phyloP scores from a whole-genome alignment of 2,888 invertebrate species.

The Marronus borbonicus region DNA sequence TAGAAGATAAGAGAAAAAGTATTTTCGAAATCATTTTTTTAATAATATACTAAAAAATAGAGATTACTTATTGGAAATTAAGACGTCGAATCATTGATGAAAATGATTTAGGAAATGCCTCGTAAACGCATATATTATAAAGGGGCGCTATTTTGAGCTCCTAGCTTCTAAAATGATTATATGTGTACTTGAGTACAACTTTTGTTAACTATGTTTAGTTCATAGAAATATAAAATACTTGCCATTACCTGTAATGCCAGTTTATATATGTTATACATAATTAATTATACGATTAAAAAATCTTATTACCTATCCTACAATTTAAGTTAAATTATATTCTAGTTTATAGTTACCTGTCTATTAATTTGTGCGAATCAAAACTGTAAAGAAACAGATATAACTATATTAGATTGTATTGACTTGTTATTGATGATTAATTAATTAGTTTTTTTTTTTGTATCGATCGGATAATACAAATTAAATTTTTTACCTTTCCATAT shows the following conservation, averaged over 20 bases:
- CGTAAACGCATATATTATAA: slow-evolving; percentile 18
- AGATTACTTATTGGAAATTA: slow-evolving; percentile 21
- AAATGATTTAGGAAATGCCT: slow-evolving; percentile 47
- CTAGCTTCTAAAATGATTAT: slow-evolving; percentile 39
- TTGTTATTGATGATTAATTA: slow-evolving; percentile 44
- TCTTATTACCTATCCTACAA: slow-evolving; percentile 35
- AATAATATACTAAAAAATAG: slow-evolving; percentile 21
- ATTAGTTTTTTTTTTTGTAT: slow-evolving; percentile 17
- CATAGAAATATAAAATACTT: slow-evolving; percentile 53
- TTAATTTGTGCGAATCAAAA: slow-evolving; percentile 46
- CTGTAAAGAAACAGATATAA: slow-evolving; percentile 41
- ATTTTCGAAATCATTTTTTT: slow-evolving; percentile 49
- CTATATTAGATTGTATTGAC: slow-evolving; percentile 47
- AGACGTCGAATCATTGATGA: slow-evolving; percentile 12
- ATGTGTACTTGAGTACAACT: slow-evolving; percentile 47
- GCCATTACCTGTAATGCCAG: slow-evolving; percentile 62
- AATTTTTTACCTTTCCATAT: slow-evolving; percentile 41
- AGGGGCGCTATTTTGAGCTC: slow-evolving; percentile 25
- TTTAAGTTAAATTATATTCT: slow-evolving; percentile 52
- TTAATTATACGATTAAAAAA: slow-evolving; percentile 38
- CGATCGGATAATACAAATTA: slow-evolving; percentile 37
- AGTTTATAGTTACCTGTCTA: slow-evolving; percentile 51
- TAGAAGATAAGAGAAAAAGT: slow-evolving; percentile 43
- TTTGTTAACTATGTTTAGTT: slow-evolving; percentile 53
- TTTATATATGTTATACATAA: slow-evolving; percentile 55